Percentiles rank a stretch among this genome's conserved stretches.
These are phyloP conservation scores for Gallinago undulata DNA, from an alignment of 2,113 vertebrate genomes.

Conservation along the genomic window DNA sequence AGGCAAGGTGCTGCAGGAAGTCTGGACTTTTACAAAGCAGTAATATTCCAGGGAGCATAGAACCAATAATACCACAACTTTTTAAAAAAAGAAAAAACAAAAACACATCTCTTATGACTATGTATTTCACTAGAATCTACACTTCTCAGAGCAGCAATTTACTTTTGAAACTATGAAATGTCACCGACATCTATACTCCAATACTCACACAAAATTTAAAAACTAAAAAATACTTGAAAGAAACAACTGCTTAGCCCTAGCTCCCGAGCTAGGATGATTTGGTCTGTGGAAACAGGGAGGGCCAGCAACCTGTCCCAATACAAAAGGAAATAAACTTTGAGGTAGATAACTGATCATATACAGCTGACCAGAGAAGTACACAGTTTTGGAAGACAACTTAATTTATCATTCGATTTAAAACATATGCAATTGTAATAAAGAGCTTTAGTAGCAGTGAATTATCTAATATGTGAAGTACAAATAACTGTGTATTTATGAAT, in stretches of 20 bases:
- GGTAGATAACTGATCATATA: slow-evolving; percentile 97
- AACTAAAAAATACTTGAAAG: slow-evolving; percentile 87
- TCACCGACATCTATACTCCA: slow-evolving; percentile 86
- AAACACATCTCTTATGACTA: slow-evolving; percentile 81
- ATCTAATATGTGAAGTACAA: slow-evolving; percentile 80
- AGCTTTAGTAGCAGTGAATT: slow-evolving; percentile 81
- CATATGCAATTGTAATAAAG: slow-evolving; percentile 81
- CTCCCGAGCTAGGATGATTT: slow-evolving; percentile 95
- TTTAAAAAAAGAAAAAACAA: slow-evolving; percentile 73
- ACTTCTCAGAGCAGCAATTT: slow-evolving; percentile 88
- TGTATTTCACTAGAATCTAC: slow-evolving; percentile 85
- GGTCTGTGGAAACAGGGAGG: slow-evolving; percentile 96
- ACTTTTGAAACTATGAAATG: slow-evolving; percentile 91
- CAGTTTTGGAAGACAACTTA: slow-evolving; percentile 92
- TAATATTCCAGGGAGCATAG: slow-evolving; percentile 84
- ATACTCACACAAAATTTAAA: slow-evolving; percentile 84
- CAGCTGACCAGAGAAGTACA: slow-evolving; percentile 93
- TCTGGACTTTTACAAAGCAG: slow-evolving; percentile 85
- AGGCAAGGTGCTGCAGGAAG: slow-evolving; percentile 78
- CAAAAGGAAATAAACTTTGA: slow-evolving; percentile 95
- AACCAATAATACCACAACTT: slow-evolving; percentile 89
- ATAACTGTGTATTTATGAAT: slow-evolving; percentile 83
- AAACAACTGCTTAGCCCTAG: slow-evolving; percentile 88
- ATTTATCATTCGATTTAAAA: slow-evolving; percentile 83
- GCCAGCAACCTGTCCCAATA: slow-evolving; percentile 93